phyloP scores from a whole-genome alignment of 2,113 vertebrate genomes.

The Bujurquina vittata region DNA sequence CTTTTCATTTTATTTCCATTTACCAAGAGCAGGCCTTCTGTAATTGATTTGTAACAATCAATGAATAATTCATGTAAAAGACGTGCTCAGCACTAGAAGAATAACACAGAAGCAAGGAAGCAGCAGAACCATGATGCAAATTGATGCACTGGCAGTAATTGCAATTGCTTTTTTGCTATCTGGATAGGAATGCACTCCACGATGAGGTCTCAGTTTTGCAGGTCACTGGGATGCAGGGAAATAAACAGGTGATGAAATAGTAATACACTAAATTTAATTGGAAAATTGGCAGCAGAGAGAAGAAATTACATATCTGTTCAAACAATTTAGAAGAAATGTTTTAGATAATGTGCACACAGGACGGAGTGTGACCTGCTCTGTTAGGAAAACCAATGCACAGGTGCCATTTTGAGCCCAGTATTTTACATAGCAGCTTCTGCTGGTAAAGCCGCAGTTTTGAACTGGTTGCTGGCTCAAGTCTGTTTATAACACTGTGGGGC shows the following conservation, averaged over 20 bases:
- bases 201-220: neutral
- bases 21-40: neutral
- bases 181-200: neutral
- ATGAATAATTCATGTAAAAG: constrained; percentile 6
- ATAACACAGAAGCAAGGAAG: neutral
- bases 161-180: neutral
- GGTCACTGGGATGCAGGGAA: neutral
- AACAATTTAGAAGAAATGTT: neutral
- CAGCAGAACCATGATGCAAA: neutral
- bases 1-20: neutral
- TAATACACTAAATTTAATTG: constrained; percentile 7
- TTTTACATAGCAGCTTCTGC: neutral
- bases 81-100: neutral
- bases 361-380: neutral
- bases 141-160: neutral
- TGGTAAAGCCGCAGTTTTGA: neutral
- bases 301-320: neutral
- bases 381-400: neutral
- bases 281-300: neutral
- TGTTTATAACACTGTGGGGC: neutral
- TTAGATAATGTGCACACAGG: neutral
- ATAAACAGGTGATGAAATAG: neutral
- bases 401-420: neutral
- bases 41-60: neutral
- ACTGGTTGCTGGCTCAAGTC: neutral